phyloP scores from a whole-genome alignment of 2,888 invertebrate species.

The Globia sparganii region DNA sequence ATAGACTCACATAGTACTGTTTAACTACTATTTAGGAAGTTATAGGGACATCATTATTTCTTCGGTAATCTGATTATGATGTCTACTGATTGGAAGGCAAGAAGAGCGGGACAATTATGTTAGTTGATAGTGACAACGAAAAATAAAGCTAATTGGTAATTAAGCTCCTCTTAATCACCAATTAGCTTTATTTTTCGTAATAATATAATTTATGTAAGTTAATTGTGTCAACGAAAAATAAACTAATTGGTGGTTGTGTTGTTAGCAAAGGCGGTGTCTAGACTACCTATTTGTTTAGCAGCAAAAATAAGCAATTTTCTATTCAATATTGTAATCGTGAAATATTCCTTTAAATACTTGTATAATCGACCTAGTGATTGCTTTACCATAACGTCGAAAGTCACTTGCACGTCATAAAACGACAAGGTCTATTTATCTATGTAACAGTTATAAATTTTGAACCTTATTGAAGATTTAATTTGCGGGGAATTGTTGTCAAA shows the following conservation, averaged over 20 bases:
- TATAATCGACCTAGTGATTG: background rate
- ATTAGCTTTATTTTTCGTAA: too few relatives aligned
- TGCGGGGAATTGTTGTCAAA: background rate
- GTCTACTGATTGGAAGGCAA: constrained; percentile 6
- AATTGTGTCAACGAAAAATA: too few relatives aligned
- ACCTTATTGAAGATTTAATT: background rate
- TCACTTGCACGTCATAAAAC: background rate
- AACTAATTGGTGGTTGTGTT: background rate
- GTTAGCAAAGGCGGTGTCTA: background rate
- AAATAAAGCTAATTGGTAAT: background rate
- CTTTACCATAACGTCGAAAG: background rate
- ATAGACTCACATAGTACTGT: constrained; percentile 59
- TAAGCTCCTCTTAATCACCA: too few relatives aligned
- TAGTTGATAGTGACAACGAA: background rate
- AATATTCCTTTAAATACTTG: background rate
- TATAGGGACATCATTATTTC: constrained; percentile 15
- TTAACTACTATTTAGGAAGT: constrained; percentile 53
- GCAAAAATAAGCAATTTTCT: background rate
- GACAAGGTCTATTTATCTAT: background rate
- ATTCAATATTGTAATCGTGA: background rate
- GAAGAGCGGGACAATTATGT: background rate
- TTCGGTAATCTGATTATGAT: constrained; percentile 22
- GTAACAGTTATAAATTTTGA: background rate
- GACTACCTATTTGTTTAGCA: background rate
- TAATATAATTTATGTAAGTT: too few relatives aligned